Conservation (phyloP, 1,140 invertebrate species). For the Drosophila baimaii region DNA sequence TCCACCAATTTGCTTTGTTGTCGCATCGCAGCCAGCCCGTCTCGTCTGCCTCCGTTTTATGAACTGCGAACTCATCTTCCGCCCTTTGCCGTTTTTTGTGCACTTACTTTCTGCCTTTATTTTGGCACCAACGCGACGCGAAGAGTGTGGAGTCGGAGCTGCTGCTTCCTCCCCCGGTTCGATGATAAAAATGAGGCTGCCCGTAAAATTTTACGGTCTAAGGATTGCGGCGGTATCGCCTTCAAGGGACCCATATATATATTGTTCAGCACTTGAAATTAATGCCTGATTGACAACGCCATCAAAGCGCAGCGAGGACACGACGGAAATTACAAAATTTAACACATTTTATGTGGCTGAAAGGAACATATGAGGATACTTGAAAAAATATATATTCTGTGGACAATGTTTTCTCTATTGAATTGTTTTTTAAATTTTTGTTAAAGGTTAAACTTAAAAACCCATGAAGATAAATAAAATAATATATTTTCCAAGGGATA, state of each 20-base stretch:
- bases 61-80: constrained; percentile 60
- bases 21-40: constrained; percentile 22
- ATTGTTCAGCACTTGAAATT: constrained; percentile 47
- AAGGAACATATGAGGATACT: not conserved
- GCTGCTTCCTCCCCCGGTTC: not conserved
- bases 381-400: not conserved
- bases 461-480: no score
- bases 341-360: constrained; percentile 23
- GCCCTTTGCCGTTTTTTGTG: constrained; percentile 30
- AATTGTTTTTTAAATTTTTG: not conserved
- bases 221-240: constrained; percentile 18
- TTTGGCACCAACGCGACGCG: constrained; percentile 9
- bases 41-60: constrained; percentile 31
- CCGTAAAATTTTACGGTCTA: constrained; percentile 38
- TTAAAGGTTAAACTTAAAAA: not conserved
- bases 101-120: constrained; percentile 15
- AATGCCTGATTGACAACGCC: constrained; percentile 61
- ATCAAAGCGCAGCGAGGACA: constrained; percentile 22
- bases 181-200: constrained; percentile 33
- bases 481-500: not conserved
- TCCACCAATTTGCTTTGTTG: constrained; percentile 68
- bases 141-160: no score
- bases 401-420: not conserved
- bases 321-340: constrained; percentile 23
- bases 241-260: constrained; percentile 28